Evolutionary conservation across 2,113 vertebrate species (phyloP), one percentile per base, ranked within the genome.

Genomic region (Anarhynchus alexandrinus): DNA sequence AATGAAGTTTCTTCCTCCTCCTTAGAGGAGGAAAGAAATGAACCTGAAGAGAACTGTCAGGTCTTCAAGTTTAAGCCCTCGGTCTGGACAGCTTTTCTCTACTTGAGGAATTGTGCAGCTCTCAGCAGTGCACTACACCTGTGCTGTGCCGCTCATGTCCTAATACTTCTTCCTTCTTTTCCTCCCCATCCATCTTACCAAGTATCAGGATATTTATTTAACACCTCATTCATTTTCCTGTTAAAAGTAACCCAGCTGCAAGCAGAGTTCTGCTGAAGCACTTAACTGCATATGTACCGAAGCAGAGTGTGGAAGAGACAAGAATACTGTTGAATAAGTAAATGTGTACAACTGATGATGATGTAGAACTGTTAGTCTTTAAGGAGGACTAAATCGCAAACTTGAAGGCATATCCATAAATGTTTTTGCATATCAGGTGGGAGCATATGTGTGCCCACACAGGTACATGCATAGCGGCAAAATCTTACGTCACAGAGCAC

Each of bases 141-240:
- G 92, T 88, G 80, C 87, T 82, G 18, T 82, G 91, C 57, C 59
- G 69, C 70, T 93, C 61, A 58, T 54, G 61, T 77, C 62, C 58
- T 88, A 87, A 94, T 94, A 87, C 71, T 94, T 36, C 40, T 96
- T 84, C 62, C 69, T 92, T 86, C 30, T 72, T 83, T 80, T 95
- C 52, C 82, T 82, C 29, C 25, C 66, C 57, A 64, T 95, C 45
- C 51, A 70, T 93, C 90, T 90, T 92, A 30, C 62, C 49, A 87
- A 82, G 77, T 79, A 94, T 86, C 64, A 86, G 65, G 86, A 65
- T 96, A 95, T 95, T 94, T 97, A 71, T 92, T 86, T 94, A 94
- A 94, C 92, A 92, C 81, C 65, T 93, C 82, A 88, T 94, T 94
- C 57, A 64, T 94, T 96, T 94, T 92, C 76, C 77, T 77, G 82